These are phyloP conservation scores for Plumapathes pennacea DNA, from an alignment of 92 coral and sea anemone genomes.

Conservation along the genomic window DNA sequence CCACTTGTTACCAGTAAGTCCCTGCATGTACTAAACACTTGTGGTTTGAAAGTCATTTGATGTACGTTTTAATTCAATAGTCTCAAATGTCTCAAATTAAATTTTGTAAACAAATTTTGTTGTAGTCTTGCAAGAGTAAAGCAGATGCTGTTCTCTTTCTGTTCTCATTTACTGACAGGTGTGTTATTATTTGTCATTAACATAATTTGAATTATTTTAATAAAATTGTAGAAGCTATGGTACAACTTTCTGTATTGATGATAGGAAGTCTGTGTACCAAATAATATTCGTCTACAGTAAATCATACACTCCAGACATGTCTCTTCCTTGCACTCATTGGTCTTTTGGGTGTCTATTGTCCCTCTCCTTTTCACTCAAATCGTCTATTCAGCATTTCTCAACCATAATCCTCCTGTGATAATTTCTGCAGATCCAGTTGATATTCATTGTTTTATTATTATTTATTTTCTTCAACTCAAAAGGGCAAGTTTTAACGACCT, in stretches of 20 bases:
- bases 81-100: neutral
- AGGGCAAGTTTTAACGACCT: slow-evolving; percentile 90
- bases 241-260: too few species aligned
- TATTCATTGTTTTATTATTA: neutral
- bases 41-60: neutral
- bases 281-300: too few species aligned
- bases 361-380: too few species aligned
- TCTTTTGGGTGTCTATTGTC: too few species aligned
- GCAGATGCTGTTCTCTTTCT: slow-evolving; percentile 89
- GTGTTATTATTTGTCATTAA: too few species aligned
- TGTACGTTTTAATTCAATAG: neutral
- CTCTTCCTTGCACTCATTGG: too few species aligned
- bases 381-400: neutral
- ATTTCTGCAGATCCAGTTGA: too few species aligned
- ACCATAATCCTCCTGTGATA: too few species aligned
- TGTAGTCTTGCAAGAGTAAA: slow-evolving; percentile 77
- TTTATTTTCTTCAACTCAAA: slow-evolving; percentile 3
- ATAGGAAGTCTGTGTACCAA: too few species aligned
- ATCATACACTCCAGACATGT: too few species aligned
- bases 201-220: too few species aligned
- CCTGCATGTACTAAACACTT: neutral
- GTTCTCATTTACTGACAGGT: slow-evolving; percentile 98
- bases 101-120: neutral
- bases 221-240: too few species aligned
- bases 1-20: slow-evolving; percentile 83